These are phyloP conservation scores for Sebastes elongatus DNA, from an alignment of 2,797 vertebrate genomes.

Conservation along the genomic window DNA sequence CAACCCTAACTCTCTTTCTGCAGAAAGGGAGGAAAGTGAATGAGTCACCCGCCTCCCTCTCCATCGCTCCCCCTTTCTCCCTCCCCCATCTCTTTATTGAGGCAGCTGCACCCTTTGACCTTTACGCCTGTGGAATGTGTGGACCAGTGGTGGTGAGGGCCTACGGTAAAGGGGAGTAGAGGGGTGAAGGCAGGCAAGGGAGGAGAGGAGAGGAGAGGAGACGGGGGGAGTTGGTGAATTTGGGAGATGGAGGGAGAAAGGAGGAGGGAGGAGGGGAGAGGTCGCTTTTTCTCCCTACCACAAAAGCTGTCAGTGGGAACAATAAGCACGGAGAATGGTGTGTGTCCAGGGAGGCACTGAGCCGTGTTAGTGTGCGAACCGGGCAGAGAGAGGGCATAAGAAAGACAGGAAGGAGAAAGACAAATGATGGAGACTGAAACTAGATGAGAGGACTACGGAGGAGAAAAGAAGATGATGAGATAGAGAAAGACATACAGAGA, in stretches of 20 bases:
- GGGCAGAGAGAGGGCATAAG: constrained; percentile 55
- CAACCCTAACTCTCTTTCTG: constrained; percentile 56
- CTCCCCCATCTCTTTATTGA: constrained; percentile 78
- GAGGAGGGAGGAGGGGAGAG: constrained; percentile 54
- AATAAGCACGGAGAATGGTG: constrained; percentile 83
- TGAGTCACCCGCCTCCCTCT: constrained; percentile 66
- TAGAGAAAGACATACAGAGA: constrained; percentile 19
- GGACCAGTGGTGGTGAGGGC: constrained; percentile 43
- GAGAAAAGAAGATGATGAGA: constrained; percentile 26
- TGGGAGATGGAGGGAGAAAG: constrained; percentile 43
- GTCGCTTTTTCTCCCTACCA: constrained; percentile 78
- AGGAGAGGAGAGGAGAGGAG: neutral
- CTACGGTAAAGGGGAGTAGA: constrained; percentile 34
- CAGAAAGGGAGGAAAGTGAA: constrained; percentile 75
- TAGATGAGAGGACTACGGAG: constrained; percentile 26
- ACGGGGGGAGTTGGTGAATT: constrained; percentile 41
- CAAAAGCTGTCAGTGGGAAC: constrained; percentile 85
- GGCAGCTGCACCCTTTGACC: constrained; percentile 87
- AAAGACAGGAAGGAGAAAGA: constrained; percentile 18
- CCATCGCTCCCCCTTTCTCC: constrained; percentile 30
- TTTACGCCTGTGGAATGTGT: constrained; percentile 81
- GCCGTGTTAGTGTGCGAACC: constrained; percentile 81
- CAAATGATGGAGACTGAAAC: constrained; percentile 38
- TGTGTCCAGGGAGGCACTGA: constrained; percentile 83
- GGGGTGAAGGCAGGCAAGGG: constrained; percentile 48